A percentile compares a stretch with the other conserved stretches of the same genome.
These are phyloP conservation scores for Stichodactyla helianthus DNA, from an alignment of 64 coral and sea anemone genomes.

Conservation along the genomic window DNA sequence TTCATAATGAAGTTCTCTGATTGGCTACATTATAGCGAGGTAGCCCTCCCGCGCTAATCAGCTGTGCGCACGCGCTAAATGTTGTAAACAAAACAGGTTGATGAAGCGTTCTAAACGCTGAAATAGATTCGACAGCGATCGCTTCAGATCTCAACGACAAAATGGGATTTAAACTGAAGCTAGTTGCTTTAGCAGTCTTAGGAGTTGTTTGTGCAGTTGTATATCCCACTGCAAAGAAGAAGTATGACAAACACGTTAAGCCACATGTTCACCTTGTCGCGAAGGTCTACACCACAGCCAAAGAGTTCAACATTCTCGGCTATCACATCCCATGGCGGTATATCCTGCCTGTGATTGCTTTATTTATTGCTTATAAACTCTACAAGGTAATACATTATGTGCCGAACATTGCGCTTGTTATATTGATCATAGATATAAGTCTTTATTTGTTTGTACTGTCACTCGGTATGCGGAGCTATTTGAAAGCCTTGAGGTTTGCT, in stretches of 20 bases:
- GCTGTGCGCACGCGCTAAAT: conserved; percentile 19
- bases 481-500: neutral
- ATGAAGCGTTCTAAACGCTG: conserved; percentile 41
- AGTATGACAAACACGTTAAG: conserved; percentile 75
- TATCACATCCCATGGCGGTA: conserved; percentile 92
- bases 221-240: conserved; percentile 68
- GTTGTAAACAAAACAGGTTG: conserved; percentile 58
- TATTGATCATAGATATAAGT: neutral
- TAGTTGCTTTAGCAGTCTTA: conserved; percentile 55
- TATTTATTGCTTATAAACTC: conserved; percentile 65
- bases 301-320: conserved; percentile 80
- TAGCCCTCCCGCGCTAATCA: conserved; percentile 5
- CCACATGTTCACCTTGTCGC: conserved; percentile 69
- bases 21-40: conserved; percentile 41
- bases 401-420: neutral
- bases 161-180: conserved; percentile 21
- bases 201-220: conserved; percentile 71
- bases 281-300: conserved; percentile 50
- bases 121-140: neutral
- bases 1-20: conserved; percentile 5
- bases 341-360: conserved; percentile 65
- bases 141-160: neutral
- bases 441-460: neutral
- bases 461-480: neutral
- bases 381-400: conserved; percentile 39